Evolutionary conservation across 2,888 invertebrate genomes (phyloP), one percentile per base, ranked within the genome.

Genomic region (Leucozona laternaria): DNA sequence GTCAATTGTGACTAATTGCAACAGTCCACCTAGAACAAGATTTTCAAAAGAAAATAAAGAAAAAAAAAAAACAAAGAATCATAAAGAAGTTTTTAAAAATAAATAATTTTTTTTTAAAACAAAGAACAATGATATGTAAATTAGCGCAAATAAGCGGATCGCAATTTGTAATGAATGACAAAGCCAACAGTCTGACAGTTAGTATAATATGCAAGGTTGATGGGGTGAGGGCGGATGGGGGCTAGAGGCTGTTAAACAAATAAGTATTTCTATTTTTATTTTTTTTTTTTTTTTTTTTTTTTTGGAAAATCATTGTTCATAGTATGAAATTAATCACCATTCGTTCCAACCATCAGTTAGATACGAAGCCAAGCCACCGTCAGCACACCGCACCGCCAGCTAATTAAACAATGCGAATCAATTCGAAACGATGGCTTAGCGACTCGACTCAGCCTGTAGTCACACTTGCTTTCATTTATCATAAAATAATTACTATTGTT

Each of bases 1-100:
- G 81, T 81, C 85, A 80, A 81, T 85, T 86, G 85, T 86, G 85
- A 86, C 85, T 86, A 86, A 86, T 86, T 81, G 64, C 80, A 62
- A 20, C 60, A 68, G 62, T 73, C 62, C 31, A 73, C 71, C 85
- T 80, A 75, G 78, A 83, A 73, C 73, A 53, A 73, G 50, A 62
- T 6, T 40, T 2, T 22, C 11, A 40, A 77, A 43, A 72, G 45
- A 71, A 66, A 45, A 72, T 57, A 64, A 64, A 45, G 57, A 58
- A 53, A 40, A 71, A 43, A 55, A 17, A 43, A 31, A 48, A 71
- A 79, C 48, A 78, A 78, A 43, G 50, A 70, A 34, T 73, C 48
- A 70, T 57, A 55, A 55, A 20, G 45, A 48, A 58, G 22, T 57
- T 53, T 60, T 71, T 45, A 48, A 13, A 48, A 31, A 17, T 31